Percentiles rank a stretch among this genome's conserved stretches.
Conservation (phyloP, 1,140 invertebrate genomes). For the Gryllus bimaculatus region DNA sequence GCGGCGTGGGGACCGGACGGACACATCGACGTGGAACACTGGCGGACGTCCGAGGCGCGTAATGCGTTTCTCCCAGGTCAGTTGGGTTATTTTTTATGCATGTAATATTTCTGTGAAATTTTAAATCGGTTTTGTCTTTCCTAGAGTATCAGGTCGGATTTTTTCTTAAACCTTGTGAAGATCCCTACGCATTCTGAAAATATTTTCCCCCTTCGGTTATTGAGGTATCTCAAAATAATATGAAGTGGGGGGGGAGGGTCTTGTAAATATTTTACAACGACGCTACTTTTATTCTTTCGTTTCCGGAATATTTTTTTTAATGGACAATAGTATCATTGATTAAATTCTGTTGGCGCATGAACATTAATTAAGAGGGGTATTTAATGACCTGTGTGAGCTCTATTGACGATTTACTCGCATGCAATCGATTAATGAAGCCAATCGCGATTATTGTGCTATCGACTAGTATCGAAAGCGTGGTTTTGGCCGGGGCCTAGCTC, state of each 20-base stretch:
- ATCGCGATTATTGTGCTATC: background rate
- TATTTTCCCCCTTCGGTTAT: background rate
- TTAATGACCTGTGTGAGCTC: background rate
- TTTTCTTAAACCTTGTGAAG: background rate
- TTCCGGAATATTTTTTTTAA: background rate
- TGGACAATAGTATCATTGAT: background rate
- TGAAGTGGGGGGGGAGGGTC: too few relatives aligned
- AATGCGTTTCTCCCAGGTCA: background rate
- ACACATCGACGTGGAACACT: background rate
- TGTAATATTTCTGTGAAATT: background rate
- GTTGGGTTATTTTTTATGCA: background rate
- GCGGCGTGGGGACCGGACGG: background rate
- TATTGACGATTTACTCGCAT: background rate
- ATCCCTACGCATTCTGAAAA: background rate
- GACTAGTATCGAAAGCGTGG: background rate
- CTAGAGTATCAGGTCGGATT: background rate
- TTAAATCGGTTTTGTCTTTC: background rate
- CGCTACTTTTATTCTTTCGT: background rate
- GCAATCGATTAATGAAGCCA: background rate
- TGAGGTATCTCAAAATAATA: background rate
- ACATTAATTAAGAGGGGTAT: constrained; percentile 1
- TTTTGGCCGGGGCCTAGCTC: background rate
- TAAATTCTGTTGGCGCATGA: background rate
- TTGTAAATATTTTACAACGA: background rate
- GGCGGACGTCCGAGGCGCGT: too few relatives aligned